phyloP scores from a whole-genome alignment of 2,113 vertebrate species.

The Lagopus leucura region DNA sequence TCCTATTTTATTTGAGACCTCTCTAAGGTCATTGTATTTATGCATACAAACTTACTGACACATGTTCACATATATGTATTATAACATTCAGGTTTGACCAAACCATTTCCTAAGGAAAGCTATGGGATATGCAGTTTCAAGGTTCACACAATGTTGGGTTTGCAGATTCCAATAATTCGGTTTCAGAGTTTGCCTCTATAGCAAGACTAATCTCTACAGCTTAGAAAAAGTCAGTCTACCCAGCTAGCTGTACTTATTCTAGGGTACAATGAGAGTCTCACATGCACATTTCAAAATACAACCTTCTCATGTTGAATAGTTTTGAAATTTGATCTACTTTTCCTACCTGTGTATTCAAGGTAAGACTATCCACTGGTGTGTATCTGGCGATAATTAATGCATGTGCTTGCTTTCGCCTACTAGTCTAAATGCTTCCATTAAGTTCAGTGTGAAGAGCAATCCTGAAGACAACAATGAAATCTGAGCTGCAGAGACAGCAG shows the following conservation, averaged over 20 bases:
- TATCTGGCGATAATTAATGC: neutral
- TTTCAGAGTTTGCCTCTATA: neutral
- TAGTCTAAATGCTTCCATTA: neutral
- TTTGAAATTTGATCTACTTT: neutral
- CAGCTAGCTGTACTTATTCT: neutral
- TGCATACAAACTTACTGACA: neutral
- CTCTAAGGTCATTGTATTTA: neutral
- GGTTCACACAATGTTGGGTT: neutral
- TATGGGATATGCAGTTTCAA: neutral
- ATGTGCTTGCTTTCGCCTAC: neutral
- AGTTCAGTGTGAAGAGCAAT: neutral
- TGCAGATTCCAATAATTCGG: neutral
- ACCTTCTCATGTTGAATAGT: neutral
- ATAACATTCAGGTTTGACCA: neutral
- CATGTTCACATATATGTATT: no score
- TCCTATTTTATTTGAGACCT: neutral
- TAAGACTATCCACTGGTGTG: neutral
- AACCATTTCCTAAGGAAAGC: neutral
- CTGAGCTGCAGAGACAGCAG: slow-evolving; percentile 44
- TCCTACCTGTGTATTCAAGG: neutral
- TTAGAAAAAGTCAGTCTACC: neutral
- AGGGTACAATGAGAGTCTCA: neutral
- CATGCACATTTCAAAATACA: neutral
- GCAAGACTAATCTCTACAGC: neutral
- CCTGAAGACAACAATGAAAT: slow-evolving; percentile 57